Percentiles rank a stretch among this genome's conserved stretches.
Conservation (phyloP, 2,113 vertebrate genomes). For the Connochaetes taurinus region DNA sequence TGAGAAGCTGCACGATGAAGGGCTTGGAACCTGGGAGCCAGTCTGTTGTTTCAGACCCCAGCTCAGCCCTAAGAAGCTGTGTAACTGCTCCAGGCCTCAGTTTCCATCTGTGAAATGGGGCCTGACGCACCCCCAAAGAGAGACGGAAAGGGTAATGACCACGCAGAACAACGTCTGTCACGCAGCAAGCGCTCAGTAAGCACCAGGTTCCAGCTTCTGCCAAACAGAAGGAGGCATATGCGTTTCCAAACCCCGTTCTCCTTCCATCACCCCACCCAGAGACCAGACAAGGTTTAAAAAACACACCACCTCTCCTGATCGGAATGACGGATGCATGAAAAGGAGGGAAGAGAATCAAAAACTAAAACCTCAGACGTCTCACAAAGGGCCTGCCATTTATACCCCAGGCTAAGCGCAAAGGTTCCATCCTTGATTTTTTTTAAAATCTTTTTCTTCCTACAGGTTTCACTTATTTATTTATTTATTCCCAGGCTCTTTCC, state of each 20-base stretch:
- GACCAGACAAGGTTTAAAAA: neutral
- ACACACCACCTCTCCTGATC: neutral
- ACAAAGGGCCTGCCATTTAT: accelerated
- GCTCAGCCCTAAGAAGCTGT: accelerated
- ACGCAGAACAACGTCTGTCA: accelerated
- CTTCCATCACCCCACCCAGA: neutral
- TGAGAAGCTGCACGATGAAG: accelerated
- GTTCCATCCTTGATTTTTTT: neutral
- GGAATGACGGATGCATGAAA: neutral
- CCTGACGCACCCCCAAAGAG: neutral
- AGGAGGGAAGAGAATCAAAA: neutral
- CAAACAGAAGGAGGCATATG: accelerated
- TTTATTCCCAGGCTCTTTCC: slow-evolving; percentile 13
- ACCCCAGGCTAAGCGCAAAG: neutral
- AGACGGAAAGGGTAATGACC: accelerated
- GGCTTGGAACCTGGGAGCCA: neutral
- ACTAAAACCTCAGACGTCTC: accelerated
- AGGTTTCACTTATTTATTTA: neutral
- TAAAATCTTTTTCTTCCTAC: neutral
- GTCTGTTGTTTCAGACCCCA: neutral
- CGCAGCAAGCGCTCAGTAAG: accelerated
- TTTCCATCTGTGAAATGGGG: neutral
- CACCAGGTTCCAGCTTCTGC: accelerated
- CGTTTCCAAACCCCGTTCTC: neutral
- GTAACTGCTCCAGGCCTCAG: neutral